Base-by-base conservation (phyloP, 2,888 invertebrate genomes). In the Holacanthella duospinosa region DNA sequence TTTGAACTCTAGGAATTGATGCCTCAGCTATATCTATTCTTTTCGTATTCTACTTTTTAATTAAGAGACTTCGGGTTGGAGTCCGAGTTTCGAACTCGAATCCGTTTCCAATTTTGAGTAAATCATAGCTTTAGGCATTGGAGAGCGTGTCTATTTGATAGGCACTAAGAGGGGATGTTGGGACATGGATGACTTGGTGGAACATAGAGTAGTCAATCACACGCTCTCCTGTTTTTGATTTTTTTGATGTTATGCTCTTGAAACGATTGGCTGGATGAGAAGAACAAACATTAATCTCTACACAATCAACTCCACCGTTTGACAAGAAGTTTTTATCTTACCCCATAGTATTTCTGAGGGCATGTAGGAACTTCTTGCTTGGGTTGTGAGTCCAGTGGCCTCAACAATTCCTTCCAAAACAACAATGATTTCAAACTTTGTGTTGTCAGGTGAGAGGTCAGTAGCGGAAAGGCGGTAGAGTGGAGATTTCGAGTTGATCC, bases 391-490 rank as follows among this genome's bases (percentile, higher is more conserved):
- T 0, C 88, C 89, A 0, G 94, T 94, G 0, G 90, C 89, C 76
- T 93, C 93, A 1, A 71, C 69, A 54, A 87, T 87, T 1, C 93
- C 94, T 79, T 93, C 93, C 27, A 94, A 82, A 53, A 93, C 86
- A 1, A 89, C 88, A 55, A 94, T 85, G 75, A 95, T 82, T 80
- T 94, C 87, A 74, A 94, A 88, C 74, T 88, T 85, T 26, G 55
- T 43, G 44, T 68, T 68, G 64, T 92, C 80, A 67, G 84, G 82
- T 53, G 90, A 82, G 75, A 95, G 82, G 43, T 71, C 64, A 29
- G 89, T 86, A 0, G 93, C 91, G 1, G 91, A 88, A 77, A 95
- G 83, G 70, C 85, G 83, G 78, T 87, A 95, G 27, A 99, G 83
- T 0, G 97, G 97, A 73, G 93, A 93, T 44, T 75, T 72, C 60